These are phyloP conservation scores for Phrynosoma platyrhinos DNA, from an alignment of 2,113 vertebrate genomes.

Conservation along the genomic window DNA sequence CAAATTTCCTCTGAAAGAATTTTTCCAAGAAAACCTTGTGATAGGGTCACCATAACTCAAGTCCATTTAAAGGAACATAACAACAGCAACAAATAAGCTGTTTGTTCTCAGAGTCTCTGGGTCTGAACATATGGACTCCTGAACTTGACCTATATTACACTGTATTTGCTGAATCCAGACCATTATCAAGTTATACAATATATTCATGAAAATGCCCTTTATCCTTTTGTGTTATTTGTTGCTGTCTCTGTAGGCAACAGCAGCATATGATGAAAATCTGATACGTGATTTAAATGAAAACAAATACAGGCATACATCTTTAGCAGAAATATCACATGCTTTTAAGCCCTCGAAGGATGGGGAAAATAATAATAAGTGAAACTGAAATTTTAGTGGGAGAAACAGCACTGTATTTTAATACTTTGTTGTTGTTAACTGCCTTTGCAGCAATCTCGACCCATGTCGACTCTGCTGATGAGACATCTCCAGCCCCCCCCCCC, in stretches of 20 bases:
- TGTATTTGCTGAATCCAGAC: not conserved
- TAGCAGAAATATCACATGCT: not conserved
- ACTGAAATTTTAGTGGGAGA: not conserved
- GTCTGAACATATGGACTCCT: not conserved
- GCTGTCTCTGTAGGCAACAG: not conserved
- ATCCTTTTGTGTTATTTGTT: not conserved
- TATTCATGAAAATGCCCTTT: slow-evolving; percentile 20
- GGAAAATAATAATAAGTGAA: slow-evolving; percentile 21
- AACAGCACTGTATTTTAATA: slow-evolving; percentile 14
- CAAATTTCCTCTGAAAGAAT: too few relatives aligned
- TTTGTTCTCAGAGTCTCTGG: not conserved
- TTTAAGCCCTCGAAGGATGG: slow-evolving; percentile 25
- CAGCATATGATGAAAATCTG: not conserved
- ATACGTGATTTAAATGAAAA: slow-evolving; percentile 1
- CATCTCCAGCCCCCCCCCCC: too few relatives aligned
- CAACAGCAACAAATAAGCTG: not conserved
- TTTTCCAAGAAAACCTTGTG: too few relatives aligned
- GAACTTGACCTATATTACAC: not conserved
- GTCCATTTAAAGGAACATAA: too few relatives aligned
- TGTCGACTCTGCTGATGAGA: too few relatives aligned
- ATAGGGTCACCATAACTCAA: too few relatives aligned
- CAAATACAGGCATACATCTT: slow-evolving; percentile 21
- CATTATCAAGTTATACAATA: slow-evolving; percentile 35
- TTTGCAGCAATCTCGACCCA: too few relatives aligned
- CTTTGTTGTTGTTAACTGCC: slow-evolving; percentile 24